Conservation (phyloP, 2,113 vertebrate genomes). For the Orycteropus afer region DNA sequence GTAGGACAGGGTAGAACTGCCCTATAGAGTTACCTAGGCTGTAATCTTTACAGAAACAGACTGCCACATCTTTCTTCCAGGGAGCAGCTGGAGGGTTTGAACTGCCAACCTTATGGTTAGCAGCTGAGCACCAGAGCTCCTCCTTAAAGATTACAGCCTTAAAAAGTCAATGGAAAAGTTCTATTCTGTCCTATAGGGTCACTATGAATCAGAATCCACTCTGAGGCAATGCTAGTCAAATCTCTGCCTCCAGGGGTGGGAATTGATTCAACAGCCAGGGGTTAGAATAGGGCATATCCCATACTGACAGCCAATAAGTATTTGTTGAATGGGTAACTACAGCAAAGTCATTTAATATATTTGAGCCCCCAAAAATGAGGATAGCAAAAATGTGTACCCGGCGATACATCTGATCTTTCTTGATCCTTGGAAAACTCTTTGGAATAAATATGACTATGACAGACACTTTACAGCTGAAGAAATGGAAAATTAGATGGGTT, state of each 20-base stretch:
- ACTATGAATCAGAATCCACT: too few species aligned
- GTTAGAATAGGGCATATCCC: not conserved
- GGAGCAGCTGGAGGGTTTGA: not conserved
- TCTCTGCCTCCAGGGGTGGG: not conserved
- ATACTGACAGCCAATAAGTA: not conserved
- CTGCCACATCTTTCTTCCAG: not conserved
- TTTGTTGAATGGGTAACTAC: not conserved
- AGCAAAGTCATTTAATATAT: not conserved
- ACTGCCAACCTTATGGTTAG: not conserved
- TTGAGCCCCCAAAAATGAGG: not conserved
- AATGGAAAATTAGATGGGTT: not conserved
- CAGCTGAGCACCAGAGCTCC: not conserved
- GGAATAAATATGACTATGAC: not conserved
- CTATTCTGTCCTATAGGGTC: too few species aligned
- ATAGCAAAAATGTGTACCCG: not conserved
- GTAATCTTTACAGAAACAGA: not conserved
- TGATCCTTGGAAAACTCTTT: constrained; percentile 10
- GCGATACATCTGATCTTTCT: not conserved
- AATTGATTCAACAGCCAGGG: not conserved
- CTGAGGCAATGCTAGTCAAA: not conserved
- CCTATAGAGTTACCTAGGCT: not conserved
- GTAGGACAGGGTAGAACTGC: not conserved
- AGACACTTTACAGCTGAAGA: too few species aligned
- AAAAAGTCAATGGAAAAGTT: too few species aligned
- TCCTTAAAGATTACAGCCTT: not conserved